These are phyloP conservation scores for Petrolisthes cinctipes DNA, from an alignment of 2,888 invertebrate genomes.

Conservation along the genomic window DNA sequence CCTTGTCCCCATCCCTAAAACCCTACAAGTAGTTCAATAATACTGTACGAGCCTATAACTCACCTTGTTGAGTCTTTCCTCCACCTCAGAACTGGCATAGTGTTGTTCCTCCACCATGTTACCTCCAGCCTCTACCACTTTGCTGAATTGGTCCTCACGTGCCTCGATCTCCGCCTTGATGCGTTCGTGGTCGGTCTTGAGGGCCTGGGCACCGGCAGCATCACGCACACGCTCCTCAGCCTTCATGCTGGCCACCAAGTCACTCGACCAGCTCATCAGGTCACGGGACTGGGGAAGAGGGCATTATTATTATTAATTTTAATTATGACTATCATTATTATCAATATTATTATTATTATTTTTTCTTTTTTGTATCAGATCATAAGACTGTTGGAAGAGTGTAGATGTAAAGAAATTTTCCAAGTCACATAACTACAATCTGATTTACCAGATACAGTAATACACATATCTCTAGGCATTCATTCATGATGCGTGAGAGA, in stretches of 20 bases:
- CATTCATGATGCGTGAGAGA: too few species aligned
- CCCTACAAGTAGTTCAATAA: too few species aligned
- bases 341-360: too few species aligned
- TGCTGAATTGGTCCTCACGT: conserved; percentile 83
- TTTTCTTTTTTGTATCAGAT: too few species aligned
- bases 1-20: too few species aligned
- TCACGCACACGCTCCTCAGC: conserved; percentile 86
- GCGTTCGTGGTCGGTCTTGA: conserved; percentile 86
- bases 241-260: conserved; percentile 80
- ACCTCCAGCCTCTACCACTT: conserved; percentile 77
- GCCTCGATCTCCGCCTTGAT: conserved; percentile 89
- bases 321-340: too few species aligned
- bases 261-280: conserved; percentile 88
- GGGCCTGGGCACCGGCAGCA: conserved; percentile 83
- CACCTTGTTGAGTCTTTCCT: conserved; percentile 78
- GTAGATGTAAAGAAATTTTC: neutral
- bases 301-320: neutral
- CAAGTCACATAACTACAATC: neutral
- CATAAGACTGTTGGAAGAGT: neutral
- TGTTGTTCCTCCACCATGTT: conserved; percentile 88
- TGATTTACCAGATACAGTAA: neutral
- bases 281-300: conserved; percentile 78
- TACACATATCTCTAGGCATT: too few species aligned
- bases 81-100: conserved; percentile 83
- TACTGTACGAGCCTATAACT: neutral